These are phyloP conservation scores for Antennarius striatus DNA, from an alignment of 2,113 vertebrate species.

Conservation along the genomic window DNA sequence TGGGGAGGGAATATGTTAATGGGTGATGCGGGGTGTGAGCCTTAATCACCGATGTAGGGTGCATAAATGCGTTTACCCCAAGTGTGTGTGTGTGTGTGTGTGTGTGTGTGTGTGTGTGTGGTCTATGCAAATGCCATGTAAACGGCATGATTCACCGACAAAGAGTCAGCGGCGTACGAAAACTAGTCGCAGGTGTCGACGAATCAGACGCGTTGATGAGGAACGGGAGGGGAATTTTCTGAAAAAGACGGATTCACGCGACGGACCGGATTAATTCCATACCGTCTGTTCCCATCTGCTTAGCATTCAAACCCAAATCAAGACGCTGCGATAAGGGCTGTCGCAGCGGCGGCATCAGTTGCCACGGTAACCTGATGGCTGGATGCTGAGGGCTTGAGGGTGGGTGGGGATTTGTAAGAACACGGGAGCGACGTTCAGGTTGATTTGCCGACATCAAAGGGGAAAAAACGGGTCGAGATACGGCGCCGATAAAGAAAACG, in stretches of 20 bases:
- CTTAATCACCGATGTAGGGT: slow-evolving; percentile 57
- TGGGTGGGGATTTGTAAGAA: slow-evolving; percentile 38
- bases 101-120: slow-evolving; percentile 22
- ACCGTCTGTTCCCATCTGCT: slow-evolving; percentile 56
- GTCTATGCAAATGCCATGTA: slow-evolving; percentile 36
- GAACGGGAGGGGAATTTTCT: background rate
- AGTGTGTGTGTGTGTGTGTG: background rate
- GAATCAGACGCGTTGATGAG: slow-evolving; percentile 13
- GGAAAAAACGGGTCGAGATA: slow-evolving; percentile 45
- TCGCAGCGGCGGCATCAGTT: slow-evolving; percentile 79
- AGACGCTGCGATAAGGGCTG: slow-evolving; percentile 70
- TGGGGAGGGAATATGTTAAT: slow-evolving; percentile 61
- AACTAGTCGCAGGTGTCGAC: slow-evolving; percentile 25
- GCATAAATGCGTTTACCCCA: slow-evolving; percentile 50
- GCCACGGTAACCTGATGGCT: slow-evolving; percentile 78
- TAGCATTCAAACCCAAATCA: slow-evolving; percentile 74
- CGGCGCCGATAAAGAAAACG: slow-evolving; percentile 38
- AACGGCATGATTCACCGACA: slow-evolving; percentile 27
- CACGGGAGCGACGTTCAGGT: slow-evolving; percentile 50
- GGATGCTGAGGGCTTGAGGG: slow-evolving; percentile 54
- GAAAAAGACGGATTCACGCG: background rate
- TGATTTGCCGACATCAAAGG: slow-evolving; percentile 61
- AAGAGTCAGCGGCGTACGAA: slow-evolving; percentile 14
- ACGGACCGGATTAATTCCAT: slow-evolving; percentile 23
- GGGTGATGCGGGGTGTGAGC: slow-evolving; percentile 42